Evolutionary conservation across 2,888 invertebrate species (phyloP).

Genomic region (Lysandra bellargus): DNA sequence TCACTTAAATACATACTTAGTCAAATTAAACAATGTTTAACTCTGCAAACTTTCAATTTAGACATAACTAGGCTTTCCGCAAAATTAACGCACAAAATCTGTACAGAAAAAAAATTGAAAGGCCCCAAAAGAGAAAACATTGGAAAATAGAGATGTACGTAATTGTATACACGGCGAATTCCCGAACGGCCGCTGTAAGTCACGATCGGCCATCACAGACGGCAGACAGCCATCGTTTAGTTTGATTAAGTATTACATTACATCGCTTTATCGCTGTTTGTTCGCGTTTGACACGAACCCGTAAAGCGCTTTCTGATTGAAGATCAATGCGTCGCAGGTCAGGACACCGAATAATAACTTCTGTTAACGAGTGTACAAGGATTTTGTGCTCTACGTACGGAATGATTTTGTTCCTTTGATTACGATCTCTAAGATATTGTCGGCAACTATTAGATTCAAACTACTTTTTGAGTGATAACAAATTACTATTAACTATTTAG

Average conservation of each 20-base stretch:
- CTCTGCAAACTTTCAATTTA: too few species aligned
- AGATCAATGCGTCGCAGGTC: constrained; percentile 30
- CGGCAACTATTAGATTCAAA: too few species aligned
- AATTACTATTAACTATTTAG: too few species aligned
- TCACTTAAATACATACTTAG: too few species aligned
- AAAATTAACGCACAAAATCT: too few species aligned
- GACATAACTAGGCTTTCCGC: too few species aligned
- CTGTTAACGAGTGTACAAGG: constrained; percentile 21
- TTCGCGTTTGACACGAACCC: constrained; percentile 19
- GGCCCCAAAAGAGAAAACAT: not conserved
- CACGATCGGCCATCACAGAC: not conserved
- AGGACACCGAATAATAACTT: constrained; percentile 45
- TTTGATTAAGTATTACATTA: constrained; percentile 18
- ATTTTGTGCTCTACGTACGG: constrained; percentile 5
- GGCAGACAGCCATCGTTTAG: constrained; percentile 3
- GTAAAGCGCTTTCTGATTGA: constrained; percentile 24
- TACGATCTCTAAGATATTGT: too few species aligned
- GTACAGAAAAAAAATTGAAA: too few species aligned
- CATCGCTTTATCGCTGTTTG: constrained; percentile 24
- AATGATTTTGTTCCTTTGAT: too few species aligned
- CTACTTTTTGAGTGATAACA: too few species aligned
- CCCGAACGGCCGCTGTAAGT: not conserved
- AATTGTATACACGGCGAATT: not conserved
- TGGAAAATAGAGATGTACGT: not conserved
- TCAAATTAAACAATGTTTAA: too few species aligned